Evolutionary conservation across 2,888 invertebrate genomes (phyloP).

Genomic region (Drosophila dives): DNA sequence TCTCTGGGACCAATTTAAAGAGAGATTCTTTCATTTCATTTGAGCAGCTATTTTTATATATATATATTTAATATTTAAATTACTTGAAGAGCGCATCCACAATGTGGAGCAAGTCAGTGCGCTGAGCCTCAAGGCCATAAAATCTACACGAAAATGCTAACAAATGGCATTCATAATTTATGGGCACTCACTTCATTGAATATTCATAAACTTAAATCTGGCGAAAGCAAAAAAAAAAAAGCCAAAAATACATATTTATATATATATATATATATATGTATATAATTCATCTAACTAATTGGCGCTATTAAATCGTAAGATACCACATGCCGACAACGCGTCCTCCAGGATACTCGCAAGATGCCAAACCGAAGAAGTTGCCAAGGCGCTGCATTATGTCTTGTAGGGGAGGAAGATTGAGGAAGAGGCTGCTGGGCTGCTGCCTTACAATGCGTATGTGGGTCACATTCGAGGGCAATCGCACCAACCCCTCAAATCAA

Average conservation of each 20-base stretch:
- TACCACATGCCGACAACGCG: conserved; percentile 53
- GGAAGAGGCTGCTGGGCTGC: conserved; percentile 2
- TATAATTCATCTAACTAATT: conserved; percentile 78
- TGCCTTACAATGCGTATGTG: conserved; percentile 47
- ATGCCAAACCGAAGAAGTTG: conserved; percentile 41
- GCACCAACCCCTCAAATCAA: background rate
- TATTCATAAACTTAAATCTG: conserved; percentile 76
- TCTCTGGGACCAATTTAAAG: background rate
- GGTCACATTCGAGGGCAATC: conserved; percentile 48
- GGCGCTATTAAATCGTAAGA: conserved; percentile 68
- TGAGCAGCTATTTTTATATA: background rate
- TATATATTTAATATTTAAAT: conserved; percentile 12
- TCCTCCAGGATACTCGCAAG: conserved; percentile 11
- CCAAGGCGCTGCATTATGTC: conserved; percentile 70
- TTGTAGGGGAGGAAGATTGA: background rate
- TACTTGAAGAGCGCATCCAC: conserved; percentile 1
- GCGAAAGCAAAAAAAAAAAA: conserved; percentile 7
- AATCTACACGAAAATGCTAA: conserved; percentile 61
- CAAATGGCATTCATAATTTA: conserved; percentile 77
- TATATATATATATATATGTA: too few species aligned
- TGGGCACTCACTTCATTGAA: conserved; percentile 77
- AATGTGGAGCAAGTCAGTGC: background rate
- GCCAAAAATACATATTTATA: background rate
- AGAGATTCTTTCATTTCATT: background rate
- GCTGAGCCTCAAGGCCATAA: conserved; percentile 51